Evolutionary conservation across 2,888 invertebrate species (phyloP), one percentile per base, ranked within the genome.

Genomic region (Drosophila monieri): DNA sequence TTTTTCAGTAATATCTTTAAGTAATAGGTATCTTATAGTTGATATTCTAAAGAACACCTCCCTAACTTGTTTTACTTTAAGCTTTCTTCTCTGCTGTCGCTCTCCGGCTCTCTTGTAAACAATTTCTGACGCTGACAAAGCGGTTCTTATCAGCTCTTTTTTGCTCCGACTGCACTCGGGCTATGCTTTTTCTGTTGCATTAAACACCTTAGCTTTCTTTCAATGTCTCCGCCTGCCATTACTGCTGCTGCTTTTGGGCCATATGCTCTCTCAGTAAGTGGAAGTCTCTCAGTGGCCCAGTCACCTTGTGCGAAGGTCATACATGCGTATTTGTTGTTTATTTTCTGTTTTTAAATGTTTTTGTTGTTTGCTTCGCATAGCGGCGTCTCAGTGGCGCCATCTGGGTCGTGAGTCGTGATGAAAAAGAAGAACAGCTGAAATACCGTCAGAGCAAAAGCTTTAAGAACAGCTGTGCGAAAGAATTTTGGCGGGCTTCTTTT

Each of bases 291-390:
- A 32, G 30, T 80, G 83, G 64, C 87, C 87, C 87, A 91, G 92
- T 93, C 93, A 93, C 93, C 93, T 93, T 93, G 92, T 76, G 76
- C 73, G 90, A 93, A 93, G 93, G 93, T 93, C 92, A 91, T 83
- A 89, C 90, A 90, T 91, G 91, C 91, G 90, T 89, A 85, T 79
- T 35, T 78, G 67, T 67, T 57, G 47, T 58, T 64, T 65, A 47
- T 65, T 47, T 64, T 69, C 49, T 54, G 69, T 69, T 66, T 67
- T 67, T 61, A 39, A 39, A 69, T 61, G 69, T 61, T 69, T 61
- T 61, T 69, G 43, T 68, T 54, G 43, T 68, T 54, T 54, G 62
- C 32, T 47, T 43, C 12, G 21, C 30, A 37, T 43, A 1, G 10
- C 12, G 10, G 25, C 47, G 23, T 12, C n/a, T n/a, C 6, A 18